Base-by-base conservation (phyloP, 2,113 vertebrate species). In the Recurvirostra avosetta region DNA sequence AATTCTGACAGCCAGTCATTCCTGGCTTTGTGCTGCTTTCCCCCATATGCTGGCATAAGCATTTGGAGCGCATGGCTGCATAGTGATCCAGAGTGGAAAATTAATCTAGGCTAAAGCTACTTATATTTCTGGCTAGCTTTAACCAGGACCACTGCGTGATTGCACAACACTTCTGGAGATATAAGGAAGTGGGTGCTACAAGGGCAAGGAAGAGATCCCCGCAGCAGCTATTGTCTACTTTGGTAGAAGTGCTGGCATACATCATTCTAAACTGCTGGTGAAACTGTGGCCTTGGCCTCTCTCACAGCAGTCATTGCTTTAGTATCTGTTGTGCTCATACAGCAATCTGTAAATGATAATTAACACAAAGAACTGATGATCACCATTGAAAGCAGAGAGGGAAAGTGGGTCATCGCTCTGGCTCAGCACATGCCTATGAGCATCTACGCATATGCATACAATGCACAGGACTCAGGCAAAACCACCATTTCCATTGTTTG, bases 371-470 rank as follows among this genome's bases (percentile, higher is more conserved):
- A 61, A 76, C 2, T 56, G 25, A 52, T 52, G 17, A 22, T 36
- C 55, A 71, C 22, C 3, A 1, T 5, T 49, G 30, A 83, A 92
- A 63, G 36, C 47, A 65, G 41, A 68, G 8, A 63, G 26, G 30
- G 19, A 59, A 70, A 70, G 8, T 1, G 1, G 20, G 13, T 6
- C 1, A 0, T 36, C 15, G 29, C 19, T 43, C 11, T 65, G 23
- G 14, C 61, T 86, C 47, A 56, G 17, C 15, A 53, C 12, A 38
- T 53, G 34, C 9, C 7, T 75, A 15, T 34, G 10, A 68, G 45
- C 40, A 32, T 25, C 67, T 58, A n/a, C 0, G 0, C 32, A 75
- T 27, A 36, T 2, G 17, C 15, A 58, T 30, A 15, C n/a, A 43
- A 19, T 36, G 23, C 40, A 71, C 12, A 55, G 9, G 36, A 71